A percentile compares a stretch with the other conserved stretches of the same genome.
phyloP scores from a whole-genome alignment of 2,888 invertebrate genomes.

The Scaptomyza tumidula region DNA sequence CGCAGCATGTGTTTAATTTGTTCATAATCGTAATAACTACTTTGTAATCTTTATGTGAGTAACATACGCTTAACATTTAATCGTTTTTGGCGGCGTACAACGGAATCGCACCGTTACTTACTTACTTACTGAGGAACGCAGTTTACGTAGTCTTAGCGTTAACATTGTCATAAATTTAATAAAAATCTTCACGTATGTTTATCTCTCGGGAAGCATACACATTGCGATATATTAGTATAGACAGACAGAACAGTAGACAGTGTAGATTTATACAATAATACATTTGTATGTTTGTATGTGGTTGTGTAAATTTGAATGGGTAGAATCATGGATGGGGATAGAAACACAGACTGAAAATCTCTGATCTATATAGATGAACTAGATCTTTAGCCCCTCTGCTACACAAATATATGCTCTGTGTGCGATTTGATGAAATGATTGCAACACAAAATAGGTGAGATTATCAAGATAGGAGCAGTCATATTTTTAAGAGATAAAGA shows the following conservation, averaged over 20 bases:
- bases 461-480: slow-evolving; percentile 32
- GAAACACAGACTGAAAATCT: too few species aligned
- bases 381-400: too few species aligned
- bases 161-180: slow-evolving; percentile 76
- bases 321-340: slow-evolving; percentile 13
- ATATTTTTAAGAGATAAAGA: slow-evolving; percentile 4
- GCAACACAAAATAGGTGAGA: slow-evolving; percentile 26
- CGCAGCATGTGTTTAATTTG: not conserved
- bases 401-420: slow-evolving; percentile 10
- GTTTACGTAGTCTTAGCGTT: slow-evolving; percentile 49
- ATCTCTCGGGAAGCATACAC: slow-evolving; percentile 21
- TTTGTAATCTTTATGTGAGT: slow-evolving; percentile 56
- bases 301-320: slow-evolving; percentile 20
- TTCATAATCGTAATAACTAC: slow-evolving; percentile 3
- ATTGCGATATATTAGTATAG: slow-evolving; percentile 5
- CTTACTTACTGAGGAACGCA: slow-evolving; percentile 12
- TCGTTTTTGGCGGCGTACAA: slow-evolving; percentile 25
- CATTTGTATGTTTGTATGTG: not conserved
- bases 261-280: not conserved
- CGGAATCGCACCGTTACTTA: slow-evolving; percentile 13
- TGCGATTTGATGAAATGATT: slow-evolving; percentile 48
- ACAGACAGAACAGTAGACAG: not conserved
- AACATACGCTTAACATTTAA: slow-evolving; percentile 49
- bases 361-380: too few species aligned
- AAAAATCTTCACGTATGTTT: slow-evolving; percentile 59